Conservation (phyloP, 2,888 invertebrate species). For the Tillus elongatus region DNA sequence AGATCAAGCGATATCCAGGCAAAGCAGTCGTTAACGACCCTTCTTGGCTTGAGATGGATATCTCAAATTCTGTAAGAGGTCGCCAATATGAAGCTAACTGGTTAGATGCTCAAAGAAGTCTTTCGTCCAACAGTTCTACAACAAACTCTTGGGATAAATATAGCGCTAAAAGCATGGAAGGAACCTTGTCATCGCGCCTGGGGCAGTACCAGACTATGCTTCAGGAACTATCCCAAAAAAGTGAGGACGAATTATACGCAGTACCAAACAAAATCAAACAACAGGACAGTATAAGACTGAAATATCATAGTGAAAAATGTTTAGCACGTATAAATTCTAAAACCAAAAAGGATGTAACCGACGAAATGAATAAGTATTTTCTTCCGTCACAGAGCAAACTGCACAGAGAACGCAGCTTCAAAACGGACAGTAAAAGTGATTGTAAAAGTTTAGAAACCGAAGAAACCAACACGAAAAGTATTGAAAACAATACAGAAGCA, state of each 20-base stretch:
- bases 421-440: constrained; percentile 11
- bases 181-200: constrained; percentile 38
- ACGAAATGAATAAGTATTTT: constrained; percentile 28
- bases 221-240: constrained; percentile 29
- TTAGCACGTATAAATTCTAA: constrained; percentile 35
- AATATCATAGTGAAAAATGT: constrained; percentile 39
- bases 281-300: constrained; percentile 31
- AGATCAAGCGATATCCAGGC: constrained; percentile 77
- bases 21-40: constrained; percentile 61
- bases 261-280: constrained; percentile 20
- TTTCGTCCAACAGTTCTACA: constrained; percentile 43
- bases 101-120: constrained; percentile 59
- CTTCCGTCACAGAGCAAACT: constrained; percentile 26
- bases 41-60: constrained; percentile 56
- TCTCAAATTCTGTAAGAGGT: constrained; percentile 57
- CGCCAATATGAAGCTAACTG: constrained; percentile 78
- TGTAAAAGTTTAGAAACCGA: constrained; percentile 6
- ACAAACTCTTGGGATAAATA: constrained; percentile 34
- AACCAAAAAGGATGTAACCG: constrained; percentile 24
- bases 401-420: constrained; percentile 19
- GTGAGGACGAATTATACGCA: constrained; percentile 27
- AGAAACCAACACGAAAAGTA: not conserved
- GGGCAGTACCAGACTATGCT: constrained; percentile 35
- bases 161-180: constrained; percentile 27
- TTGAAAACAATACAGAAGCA: not conserved